Percentiles rank a stretch among this genome's conserved stretches.
Conservation (phyloP, 2,113 vertebrate species). For the Isurus oxyrinchus region DNA sequence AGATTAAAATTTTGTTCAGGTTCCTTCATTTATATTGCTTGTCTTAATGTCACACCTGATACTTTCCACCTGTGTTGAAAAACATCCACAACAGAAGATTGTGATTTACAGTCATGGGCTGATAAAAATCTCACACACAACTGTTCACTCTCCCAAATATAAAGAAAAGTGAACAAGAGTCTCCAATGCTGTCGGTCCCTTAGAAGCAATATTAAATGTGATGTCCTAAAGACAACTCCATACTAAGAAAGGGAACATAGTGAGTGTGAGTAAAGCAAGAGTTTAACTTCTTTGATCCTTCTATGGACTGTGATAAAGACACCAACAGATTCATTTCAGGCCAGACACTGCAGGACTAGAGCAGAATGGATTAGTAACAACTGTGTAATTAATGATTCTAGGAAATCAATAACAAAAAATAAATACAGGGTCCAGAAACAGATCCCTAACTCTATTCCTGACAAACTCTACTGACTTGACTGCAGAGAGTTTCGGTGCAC, state of each 20-base stretch:
- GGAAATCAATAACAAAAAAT: background rate
- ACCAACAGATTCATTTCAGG: background rate
- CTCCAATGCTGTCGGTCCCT: background rate
- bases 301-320: background rate
- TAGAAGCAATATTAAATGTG: background rate
- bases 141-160: background rate
- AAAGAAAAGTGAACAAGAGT: background rate
- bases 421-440: background rate
- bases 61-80: background rate
- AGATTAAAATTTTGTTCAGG: background rate
- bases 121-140: background rate
- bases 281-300: background rate
- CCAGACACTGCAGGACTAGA: background rate
- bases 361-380: background rate
- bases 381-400: background rate
- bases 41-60: background rate
- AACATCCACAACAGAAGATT: background rate
- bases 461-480: background rate
- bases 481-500: background rate
- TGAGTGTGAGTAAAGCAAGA: background rate
- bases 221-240: background rate
- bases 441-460: background rate
- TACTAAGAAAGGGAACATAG: background rate
- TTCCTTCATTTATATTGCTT: background rate
- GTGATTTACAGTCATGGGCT: background rate